Conservation (phyloP, 2,888 invertebrate species). For the Pachliopta kotzebuea region DNA sequence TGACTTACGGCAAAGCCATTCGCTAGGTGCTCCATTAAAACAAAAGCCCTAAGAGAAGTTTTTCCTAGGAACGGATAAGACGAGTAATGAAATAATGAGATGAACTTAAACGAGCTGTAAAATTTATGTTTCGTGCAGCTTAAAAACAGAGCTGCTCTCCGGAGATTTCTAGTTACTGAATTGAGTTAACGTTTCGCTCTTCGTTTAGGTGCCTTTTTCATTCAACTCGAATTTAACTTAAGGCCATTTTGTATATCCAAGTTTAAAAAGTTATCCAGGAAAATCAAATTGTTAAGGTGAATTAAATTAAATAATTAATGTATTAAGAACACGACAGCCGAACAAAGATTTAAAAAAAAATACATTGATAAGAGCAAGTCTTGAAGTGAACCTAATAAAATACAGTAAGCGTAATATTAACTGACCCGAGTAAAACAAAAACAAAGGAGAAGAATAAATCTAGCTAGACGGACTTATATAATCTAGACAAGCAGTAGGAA, state of each 20-base stretch:
- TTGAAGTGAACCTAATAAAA: constrained; percentile 50
- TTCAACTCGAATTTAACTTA: constrained; percentile 58
- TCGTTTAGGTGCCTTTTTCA: constrained; percentile 52
- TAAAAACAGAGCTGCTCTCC: constrained; percentile 65
- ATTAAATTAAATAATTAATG: not conserved
- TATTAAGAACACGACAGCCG: not conserved
- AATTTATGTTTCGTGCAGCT: constrained; percentile 75
- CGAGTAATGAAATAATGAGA: constrained; percentile 74
- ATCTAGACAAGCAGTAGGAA: constrained; percentile 61
- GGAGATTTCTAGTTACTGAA: constrained; percentile 63
- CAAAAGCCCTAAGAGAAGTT: constrained; percentile 36
- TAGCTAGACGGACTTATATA: constrained; percentile 52
- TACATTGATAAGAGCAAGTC: not conserved
- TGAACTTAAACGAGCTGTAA: constrained; percentile 74
- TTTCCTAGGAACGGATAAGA: constrained; percentile 51
- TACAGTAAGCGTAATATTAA: constrained; percentile 36
- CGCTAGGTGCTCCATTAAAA: constrained; percentile 22
- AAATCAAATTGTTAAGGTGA: not conserved
- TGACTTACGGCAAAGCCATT: constrained; percentile 24
- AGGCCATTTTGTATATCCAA: constrained; percentile 50
- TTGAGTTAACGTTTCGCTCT: constrained; percentile 65
- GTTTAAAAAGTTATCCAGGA: constrained; percentile 50
- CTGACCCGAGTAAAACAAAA: constrained; percentile 48
- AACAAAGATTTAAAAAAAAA: not conserved
- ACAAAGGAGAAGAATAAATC: constrained; percentile 48